Conservation (phyloP, 2,888 invertebrate genomes). For the Hyposoter didymator region DNA sequence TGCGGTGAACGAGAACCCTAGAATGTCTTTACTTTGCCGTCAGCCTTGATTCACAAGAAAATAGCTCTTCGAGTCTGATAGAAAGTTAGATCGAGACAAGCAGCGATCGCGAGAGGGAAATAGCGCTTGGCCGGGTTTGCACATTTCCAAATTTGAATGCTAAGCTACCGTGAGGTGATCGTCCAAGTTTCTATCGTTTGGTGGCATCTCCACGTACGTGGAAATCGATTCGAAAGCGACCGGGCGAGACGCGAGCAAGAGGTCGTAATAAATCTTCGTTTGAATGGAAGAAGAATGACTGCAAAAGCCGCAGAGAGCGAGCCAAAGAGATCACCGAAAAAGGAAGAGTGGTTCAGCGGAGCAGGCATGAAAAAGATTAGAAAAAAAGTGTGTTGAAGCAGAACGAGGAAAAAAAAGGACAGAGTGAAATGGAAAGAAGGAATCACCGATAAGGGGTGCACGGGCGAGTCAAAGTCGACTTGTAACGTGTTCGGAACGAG, state of each 20-base stretch:
- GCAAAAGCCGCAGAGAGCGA: conserved; percentile 31
- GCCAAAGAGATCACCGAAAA: conserved; percentile 30
- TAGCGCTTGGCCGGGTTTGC: background rate
- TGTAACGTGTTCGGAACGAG: conserved; percentile 50
- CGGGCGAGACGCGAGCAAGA: conserved; percentile 29
- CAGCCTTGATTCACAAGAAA: background rate
- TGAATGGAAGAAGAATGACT: conserved; percentile 32
- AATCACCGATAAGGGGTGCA: conserved; percentile 52
- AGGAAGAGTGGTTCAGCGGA: conserved; percentile 33
- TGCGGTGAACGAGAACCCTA: conserved; percentile 19
- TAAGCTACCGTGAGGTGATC: conserved; percentile 5
- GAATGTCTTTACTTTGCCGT: conserved; percentile 32
- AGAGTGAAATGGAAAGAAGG: conserved; percentile 21
- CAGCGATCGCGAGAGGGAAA: background rate
- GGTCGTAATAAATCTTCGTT: conserved; percentile 62
- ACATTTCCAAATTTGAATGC: conserved; percentile 21
- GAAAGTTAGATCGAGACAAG: background rate
- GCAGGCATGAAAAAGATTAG: conserved; percentile 43
- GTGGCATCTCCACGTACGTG: conserved; percentile 19
- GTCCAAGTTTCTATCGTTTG: background rate
- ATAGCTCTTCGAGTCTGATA: background rate
- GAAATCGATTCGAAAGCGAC: conserved; percentile 45
- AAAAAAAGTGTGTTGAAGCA: conserved; percentile 3
- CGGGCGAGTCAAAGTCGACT: conserved; percentile 49
- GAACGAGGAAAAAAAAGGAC: conserved; percentile 18